A percentile compares a stretch with the other conserved stretches of the same genome.
Evolutionary conservation across 1,140 invertebrate genomes (phyloP).

Genomic region (Rhizoglyphus robini): DNA sequence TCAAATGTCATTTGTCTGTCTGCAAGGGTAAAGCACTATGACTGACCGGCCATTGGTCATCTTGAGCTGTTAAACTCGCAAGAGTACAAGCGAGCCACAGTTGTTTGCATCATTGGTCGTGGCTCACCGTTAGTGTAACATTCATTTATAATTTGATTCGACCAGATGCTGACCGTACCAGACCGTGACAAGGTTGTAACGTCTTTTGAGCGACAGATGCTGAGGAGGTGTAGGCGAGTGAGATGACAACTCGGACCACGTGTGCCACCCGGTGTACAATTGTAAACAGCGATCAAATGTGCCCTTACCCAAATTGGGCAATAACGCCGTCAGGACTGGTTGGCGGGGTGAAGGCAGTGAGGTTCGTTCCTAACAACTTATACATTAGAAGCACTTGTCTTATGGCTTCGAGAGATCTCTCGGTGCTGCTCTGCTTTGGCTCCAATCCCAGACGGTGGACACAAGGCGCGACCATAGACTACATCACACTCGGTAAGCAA

Average conservation of each 20-base stretch:
- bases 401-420: not conserved
- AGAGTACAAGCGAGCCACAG: no score
- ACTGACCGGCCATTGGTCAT: no score
- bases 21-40: not conserved
- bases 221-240: not conserved
- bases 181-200: slow-evolving; percentile 6
- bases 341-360: not conserved
- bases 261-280: not conserved
- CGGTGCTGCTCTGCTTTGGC: not conserved
- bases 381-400: not conserved
- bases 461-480: no score
- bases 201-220: slow-evolving; percentile 7
- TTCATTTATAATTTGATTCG: not conserved
- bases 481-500: no score
- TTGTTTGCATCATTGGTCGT: slow-evolving; percentile 1
- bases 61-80: no score
- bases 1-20: not conserved
- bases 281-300: no score
- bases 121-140: not conserved
- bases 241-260: not conserved
- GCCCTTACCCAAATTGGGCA: no score
- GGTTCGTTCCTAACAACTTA: not conserved
- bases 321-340: not conserved
- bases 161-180: slow-evolving; percentile 6
- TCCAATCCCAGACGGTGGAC: no score